Evolutionary conservation across 1,140 invertebrate species (phyloP), one percentile per base, ranked within the genome.

Genomic region (Lordiphosa mommai): DNA sequence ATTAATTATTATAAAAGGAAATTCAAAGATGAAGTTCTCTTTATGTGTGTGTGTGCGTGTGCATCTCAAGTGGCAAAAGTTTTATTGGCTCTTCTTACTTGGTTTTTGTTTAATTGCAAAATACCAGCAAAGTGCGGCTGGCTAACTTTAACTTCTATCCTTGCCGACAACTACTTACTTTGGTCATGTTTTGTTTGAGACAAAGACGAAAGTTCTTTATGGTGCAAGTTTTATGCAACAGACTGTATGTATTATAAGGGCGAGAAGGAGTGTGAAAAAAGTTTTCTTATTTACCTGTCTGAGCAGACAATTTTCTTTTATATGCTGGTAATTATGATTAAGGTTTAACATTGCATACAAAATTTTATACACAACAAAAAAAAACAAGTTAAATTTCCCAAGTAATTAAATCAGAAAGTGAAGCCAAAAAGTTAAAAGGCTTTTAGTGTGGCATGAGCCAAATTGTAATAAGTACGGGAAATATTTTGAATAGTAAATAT

Each of bases 61-160:
- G 23, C 50, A 41, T 29, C 63, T 47, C 41, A 57, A 68, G 63
- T 67, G 64, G 64, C 57, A 55, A 68, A 68, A 68, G 63, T 68
- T 68, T 68, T 68, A 68, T 68, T 68, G 63, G 64, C 64, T 58
- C 43, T 64, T 68, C 63, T 67, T 68, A 27, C 40, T 43, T 44
- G 64, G 53, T 52, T 68, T 67, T 68, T 68, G 64, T 68, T 68
- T 68, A 68, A 68, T 68, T 68, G 63, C 63, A 52, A 67, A 68
- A 67, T 59, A 58, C 64, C 40, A 51, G 63, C 17, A 68, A 33
- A 65, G 63, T 67, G 53, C 51, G 64, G 64, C 44, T 17, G 30
- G 66, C 53, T 38, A 67, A 68, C 53, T 67, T 67, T 67, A 59
- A 67, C 64, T 67, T 61, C 32, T 47, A 61, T 10, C 16, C 13